These are phyloP conservation scores for Bilobella aurantiaca DNA, from an alignment of 1,140 invertebrate genomes.

Conservation along the genomic window DNA sequence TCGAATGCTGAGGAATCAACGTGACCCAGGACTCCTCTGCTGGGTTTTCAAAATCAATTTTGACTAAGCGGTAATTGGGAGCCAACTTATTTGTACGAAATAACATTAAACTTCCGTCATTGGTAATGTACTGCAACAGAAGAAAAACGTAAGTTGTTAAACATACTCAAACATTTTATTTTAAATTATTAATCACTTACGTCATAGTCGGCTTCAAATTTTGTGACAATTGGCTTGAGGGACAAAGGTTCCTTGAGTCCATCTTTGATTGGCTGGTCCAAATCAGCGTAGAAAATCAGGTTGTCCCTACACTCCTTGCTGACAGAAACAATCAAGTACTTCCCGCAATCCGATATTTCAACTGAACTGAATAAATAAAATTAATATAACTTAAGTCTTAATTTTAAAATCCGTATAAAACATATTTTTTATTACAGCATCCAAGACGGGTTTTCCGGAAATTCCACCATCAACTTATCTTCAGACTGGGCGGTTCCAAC, in stretches of 20 bases:
- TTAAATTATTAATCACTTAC: constrained; percentile 50
- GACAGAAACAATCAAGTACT: constrained; percentile 69
- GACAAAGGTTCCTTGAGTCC: constrained; percentile 52
- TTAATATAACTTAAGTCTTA: background rate
- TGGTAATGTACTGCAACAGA: constrained; percentile 23
- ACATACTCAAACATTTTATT: background rate
- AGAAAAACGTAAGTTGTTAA: background rate
- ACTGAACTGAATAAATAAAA: constrained; percentile 51
- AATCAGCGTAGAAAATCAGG: constrained; percentile 68
- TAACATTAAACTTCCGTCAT: constrained; percentile 48
- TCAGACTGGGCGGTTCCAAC: constrained; percentile 75
- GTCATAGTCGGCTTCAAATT: constrained; percentile 89
- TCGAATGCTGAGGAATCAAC: constrained; percentile 72
- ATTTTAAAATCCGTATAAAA: constrained; percentile 6
- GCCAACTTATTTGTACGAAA: constrained; percentile 91
- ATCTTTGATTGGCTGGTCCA: constrained; percentile 46
- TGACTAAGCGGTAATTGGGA: constrained; percentile 76
- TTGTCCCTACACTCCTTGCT: constrained; percentile 79
- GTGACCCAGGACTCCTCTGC: constrained; percentile 71
- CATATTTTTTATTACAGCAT: constrained; percentile 56
- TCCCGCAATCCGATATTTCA: constrained; percentile 78
- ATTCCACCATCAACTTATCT: constrained; percentile 81
- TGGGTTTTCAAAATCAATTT: constrained; percentile 71
- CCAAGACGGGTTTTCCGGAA: constrained; percentile 82
- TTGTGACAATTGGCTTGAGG: constrained; percentile 66